A percentile compares a stretch with the other conserved stretches of the same genome.
Evolutionary conservation across 2,113 vertebrate genomes (phyloP).

Genomic region (Albula goreensis): DNA sequence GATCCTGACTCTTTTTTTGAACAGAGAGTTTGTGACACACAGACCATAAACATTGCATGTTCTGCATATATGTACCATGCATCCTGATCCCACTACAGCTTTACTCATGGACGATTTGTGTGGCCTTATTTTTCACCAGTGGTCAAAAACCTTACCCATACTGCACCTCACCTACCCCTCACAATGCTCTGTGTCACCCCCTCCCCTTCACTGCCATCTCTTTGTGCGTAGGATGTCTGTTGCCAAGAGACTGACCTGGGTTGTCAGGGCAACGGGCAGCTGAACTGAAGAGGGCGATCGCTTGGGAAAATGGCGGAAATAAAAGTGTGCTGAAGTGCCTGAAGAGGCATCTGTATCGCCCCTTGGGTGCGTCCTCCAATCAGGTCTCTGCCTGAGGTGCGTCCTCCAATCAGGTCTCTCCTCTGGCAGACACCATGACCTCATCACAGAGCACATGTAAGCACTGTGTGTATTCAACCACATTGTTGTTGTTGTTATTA

Average conservation of each 20-base stretch:
- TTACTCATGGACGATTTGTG: not conserved
- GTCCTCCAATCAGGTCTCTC: not conserved
- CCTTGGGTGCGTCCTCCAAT: not conserved
- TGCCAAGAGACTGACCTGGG: slow-evolving; percentile 18
- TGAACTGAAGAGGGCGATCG: slow-evolving; percentile 13
- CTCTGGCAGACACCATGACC: not conserved
- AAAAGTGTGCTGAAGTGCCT: slow-evolving; percentile 1
- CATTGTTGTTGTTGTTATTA: too few species aligned
- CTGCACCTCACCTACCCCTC: not conserved
- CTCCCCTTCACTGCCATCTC: slow-evolving; percentile 16
- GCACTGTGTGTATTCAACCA: too few species aligned
- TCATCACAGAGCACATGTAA: not conserved
- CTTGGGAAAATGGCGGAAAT: slow-evolving; percentile 14
- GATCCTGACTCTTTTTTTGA: too few species aligned
- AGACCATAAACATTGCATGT: not conserved
- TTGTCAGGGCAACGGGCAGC: slow-evolving; percentile 25
- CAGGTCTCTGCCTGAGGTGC: too few species aligned
- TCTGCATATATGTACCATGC: not conserved
- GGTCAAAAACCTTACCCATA: not conserved
- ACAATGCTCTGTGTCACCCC: not conserved
- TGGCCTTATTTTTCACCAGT: not conserved
- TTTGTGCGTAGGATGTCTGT: not conserved
- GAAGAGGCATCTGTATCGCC: slow-evolving; percentile 16
- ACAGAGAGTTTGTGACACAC: too few species aligned
- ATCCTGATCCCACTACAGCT: not conserved